A percentile compares a stretch with the other conserved stretches of the same genome.
Evolutionary conservation across 2,888 invertebrate species (phyloP).

Genomic region (Mesorhabditis belari): DNA sequence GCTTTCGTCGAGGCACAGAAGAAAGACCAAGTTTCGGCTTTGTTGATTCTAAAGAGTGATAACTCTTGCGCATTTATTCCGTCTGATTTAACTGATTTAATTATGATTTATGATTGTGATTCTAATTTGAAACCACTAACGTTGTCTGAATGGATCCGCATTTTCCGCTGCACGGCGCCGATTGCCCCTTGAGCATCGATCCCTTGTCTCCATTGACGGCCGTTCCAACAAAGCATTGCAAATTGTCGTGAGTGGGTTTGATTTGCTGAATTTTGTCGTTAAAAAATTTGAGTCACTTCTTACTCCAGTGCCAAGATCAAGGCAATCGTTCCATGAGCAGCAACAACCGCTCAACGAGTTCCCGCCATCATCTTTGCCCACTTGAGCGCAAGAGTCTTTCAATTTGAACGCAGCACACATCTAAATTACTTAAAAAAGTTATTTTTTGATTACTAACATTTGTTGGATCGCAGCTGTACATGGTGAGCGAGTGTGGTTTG

Average conservation of each 20-base stretch:
- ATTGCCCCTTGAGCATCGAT: neutral
- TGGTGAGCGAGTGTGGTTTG: neutral
- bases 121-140: neutral
- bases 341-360: conserved; percentile 26
- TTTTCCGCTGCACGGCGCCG: neutral
- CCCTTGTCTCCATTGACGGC: neutral
- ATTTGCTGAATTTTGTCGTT: neutral
- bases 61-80: too few relatives aligned
- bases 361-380: too few relatives aligned
- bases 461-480: neutral
- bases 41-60: neutral
- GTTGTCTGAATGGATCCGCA: neutral
- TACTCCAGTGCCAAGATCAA: conserved; percentile 19
- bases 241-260: neutral
- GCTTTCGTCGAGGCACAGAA: neutral
- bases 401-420: too few relatives aligned
- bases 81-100: too few relatives aligned
- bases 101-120: neutral
- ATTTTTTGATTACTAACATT: neutral
- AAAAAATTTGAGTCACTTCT: neutral
- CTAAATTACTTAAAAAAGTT: neutral
- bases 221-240: neutral
- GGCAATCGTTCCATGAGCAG: conserved; percentile 23
- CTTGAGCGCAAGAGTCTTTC: too few relatives aligned
- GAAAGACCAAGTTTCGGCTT: neutral